Conservation (phyloP, 2,888 invertebrate genomes). For the Drosophila monieri region DNA sequence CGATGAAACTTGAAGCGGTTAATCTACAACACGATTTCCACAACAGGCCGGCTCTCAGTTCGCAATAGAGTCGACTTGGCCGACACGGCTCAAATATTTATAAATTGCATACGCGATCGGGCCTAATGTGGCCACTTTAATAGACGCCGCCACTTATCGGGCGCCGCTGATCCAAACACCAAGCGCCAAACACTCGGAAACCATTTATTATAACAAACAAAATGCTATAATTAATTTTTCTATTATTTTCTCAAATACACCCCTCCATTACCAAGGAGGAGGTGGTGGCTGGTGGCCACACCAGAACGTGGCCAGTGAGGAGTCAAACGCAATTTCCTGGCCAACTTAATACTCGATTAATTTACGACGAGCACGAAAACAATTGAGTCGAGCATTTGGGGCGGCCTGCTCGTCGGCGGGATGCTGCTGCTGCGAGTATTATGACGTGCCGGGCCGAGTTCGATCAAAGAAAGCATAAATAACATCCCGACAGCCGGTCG, state of each 20-base stretch:
- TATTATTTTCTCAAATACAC: constrained; percentile 50
- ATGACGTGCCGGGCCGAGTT: constrained; percentile 72
- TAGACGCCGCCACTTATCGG: constrained; percentile 55
- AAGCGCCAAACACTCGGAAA: constrained; percentile 36
- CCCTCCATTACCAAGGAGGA: constrained; percentile 25
- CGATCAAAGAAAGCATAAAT: constrained; percentile 80
- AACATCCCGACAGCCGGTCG: constrained; percentile 54
- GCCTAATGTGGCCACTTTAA: constrained; percentile 63
- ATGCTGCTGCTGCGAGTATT: constrained; percentile 54
- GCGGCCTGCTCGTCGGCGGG: constrained; percentile 1
- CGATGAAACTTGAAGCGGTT: constrained; percentile 10
- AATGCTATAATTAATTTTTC: constrained; percentile 68
- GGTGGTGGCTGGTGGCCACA: constrained; percentile 9
- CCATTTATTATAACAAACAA: constrained; percentile 66
- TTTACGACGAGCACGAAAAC: constrained; percentile 71
- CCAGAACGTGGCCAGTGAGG: constrained; percentile 31
- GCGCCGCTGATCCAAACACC: constrained; percentile 60
- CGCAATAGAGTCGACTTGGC: constrained; percentile 38
- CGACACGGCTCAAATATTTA: constrained; percentile 34
- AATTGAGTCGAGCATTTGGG: constrained; percentile 45
- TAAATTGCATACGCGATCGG: constrained; percentile 57
- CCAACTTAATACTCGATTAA: constrained; percentile 64
- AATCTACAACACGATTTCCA: constrained; percentile 34
- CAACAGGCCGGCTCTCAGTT: constrained; percentile 37
- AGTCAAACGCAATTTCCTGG: constrained; percentile 62